Percentiles rank a stretch among this genome's conserved stretches.
phyloP scores from a whole-genome alignment of 2,797 vertebrate genomes.

The Sorex maritimensis region DNA sequence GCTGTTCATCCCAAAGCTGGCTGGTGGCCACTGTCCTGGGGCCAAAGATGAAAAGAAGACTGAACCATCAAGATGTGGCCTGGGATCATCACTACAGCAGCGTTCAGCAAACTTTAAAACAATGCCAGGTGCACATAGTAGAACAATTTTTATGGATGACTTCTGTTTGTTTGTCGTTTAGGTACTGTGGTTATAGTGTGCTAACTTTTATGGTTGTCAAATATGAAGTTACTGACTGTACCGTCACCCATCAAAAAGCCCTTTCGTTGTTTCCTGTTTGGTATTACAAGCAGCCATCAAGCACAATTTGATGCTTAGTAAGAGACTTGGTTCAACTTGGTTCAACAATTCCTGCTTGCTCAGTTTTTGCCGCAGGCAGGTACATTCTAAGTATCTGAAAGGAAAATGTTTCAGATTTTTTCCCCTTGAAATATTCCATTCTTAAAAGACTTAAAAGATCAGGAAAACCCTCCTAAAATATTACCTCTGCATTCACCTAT shows the following conservation, averaged over 20 bases:
- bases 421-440: background rate
- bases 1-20: conserved; percentile 92
- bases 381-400: conserved; percentile 32
- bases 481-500: background rate
- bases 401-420: conserved; percentile 52
- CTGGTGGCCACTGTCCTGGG: conserved; percentile 88
- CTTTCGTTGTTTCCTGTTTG: conserved; percentile 1
- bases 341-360: too few species aligned
- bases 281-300: background rate
- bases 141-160: background rate
- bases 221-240: too few species aligned
- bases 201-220: too few species aligned
- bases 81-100: conserved; percentile 89
- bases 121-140: conserved; percentile 94
- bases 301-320: background rate
- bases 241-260: too few species aligned
- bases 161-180: background rate
- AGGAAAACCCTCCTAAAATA: conserved; percentile 48
- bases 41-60: conserved; percentile 87
- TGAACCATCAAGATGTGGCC: conserved; percentile 87
- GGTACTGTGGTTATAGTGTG: too few species aligned
- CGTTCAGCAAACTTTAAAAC: conserved; percentile 92
- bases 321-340: background rate
- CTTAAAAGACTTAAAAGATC: conserved; percentile 54
- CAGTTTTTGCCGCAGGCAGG: conserved; percentile 37